Conservation (phyloP, 2,888 invertebrate species). For the Synergus japonicus region DNA sequence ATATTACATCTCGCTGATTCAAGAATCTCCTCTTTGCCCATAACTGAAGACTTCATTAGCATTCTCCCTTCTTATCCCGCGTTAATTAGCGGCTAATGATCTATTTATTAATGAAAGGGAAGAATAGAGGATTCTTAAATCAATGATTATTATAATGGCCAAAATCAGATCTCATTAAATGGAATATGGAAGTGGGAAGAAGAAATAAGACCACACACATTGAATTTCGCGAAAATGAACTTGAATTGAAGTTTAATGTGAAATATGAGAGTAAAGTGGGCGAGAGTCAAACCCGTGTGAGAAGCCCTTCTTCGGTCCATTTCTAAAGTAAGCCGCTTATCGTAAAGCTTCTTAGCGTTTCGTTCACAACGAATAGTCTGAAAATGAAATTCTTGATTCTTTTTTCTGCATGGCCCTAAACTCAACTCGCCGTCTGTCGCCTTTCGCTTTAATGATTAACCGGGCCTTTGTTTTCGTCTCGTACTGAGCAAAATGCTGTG, state of each 20-base stretch:
- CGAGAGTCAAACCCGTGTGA: conserved; percentile 48
- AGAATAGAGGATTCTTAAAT: neutral
- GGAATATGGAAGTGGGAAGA: neutral
- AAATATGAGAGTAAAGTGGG: conserved; percentile 67
- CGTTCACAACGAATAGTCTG: conserved; percentile 58
- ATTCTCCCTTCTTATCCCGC: neutral
- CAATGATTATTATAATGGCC: conserved; percentile 14
- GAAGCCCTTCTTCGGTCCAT: conserved; percentile 54
- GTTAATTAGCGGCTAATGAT: conserved; percentile 21
- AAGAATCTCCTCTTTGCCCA: neutral
- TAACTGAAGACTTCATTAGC: conserved; percentile 31
- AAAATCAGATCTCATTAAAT: neutral
- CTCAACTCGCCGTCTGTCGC: conserved; percentile 24
- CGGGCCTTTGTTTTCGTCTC: conserved; percentile 45
- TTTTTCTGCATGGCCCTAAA: conserved; percentile 51
- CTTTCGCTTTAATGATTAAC: conserved; percentile 52
- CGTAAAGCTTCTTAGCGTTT: conserved; percentile 53
- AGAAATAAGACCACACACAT: conserved; percentile 10
- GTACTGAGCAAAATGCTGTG: neutral
- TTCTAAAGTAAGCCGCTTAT: conserved; percentile 58
- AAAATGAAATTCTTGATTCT: conserved; percentile 59
- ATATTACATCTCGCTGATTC: conserved; percentile 19
- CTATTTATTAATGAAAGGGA: conserved; percentile 21
- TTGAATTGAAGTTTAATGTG: conserved; percentile 69
- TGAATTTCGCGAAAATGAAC: conserved; percentile 60